Evolutionary conservation across 2,888 invertebrate genomes (phyloP), one percentile per base, ranked within the genome.

Genomic region (Ephialtes manifestator): DNA sequence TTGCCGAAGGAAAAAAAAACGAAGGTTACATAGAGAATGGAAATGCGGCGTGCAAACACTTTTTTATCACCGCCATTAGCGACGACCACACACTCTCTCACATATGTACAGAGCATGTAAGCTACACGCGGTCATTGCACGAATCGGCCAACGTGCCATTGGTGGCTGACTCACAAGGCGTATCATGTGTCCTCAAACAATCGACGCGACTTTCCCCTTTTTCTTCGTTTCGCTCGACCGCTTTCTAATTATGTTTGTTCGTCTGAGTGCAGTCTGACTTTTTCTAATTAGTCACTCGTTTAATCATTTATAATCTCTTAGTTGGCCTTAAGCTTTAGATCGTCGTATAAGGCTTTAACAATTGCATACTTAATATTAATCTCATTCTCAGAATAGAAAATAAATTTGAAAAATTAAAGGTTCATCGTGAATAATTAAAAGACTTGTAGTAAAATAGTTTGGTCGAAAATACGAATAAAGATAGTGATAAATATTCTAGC

Each of bases 101-200:
- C 60, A 74, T 39, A 43, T 90, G 90, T 89, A 90, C 67, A 24
- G 24, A 4, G 48, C 58, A 58, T 60, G 53, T 68, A 65, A 76
- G 71, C 72, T 72, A 70, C 39, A 53, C 68, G 77, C 55, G 63
- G 70, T 75, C 81, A 78, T 80, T 77, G 70, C 60, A 55, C 68
- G 78, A 81, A 81, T 81, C 74, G 53, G 63, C 63, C 68, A 75
- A 65, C 75, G 74, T 35, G 24, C 63, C 71, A 70, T 71, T 84
- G 58, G 51, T 48, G 48, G 71, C 46, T 24, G 63, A 46, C 79
- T 89, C 89, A 86, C 88, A 90, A 92, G 90, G 89, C 87, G 89
- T 92, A 93, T 93, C 93, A 90, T 90, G 90, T 93, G 91, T 93
- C 93, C 91, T 92, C 93, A 93, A 93, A 94, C 93, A 93, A 92